These are phyloP conservation scores for Hedya salicella DNA, from an alignment of 2,888 invertebrate genomes.

Conservation along the genomic window DNA sequence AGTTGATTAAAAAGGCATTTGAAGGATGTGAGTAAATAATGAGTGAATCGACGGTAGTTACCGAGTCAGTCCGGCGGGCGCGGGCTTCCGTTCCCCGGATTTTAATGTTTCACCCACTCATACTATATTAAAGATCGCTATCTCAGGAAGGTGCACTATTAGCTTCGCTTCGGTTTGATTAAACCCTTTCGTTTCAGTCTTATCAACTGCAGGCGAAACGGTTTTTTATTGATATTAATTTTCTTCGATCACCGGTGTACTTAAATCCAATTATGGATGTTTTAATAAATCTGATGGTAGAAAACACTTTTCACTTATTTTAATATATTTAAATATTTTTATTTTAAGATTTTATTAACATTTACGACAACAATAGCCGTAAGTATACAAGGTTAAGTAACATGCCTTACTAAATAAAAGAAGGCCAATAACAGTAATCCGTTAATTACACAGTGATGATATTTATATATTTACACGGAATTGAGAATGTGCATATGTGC, in stretches of 20 bases:
- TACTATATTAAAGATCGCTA: conserved; percentile 82
- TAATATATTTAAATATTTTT: background rate
- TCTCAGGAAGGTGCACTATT: conserved; percentile 80
- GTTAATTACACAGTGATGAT: no score
- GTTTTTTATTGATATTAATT: conserved; percentile 43
- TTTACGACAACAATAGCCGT: no score
- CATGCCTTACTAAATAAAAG: no score
- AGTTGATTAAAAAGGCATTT: background rate
- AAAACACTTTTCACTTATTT: background rate
- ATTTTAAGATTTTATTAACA: no score
- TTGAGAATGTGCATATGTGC: no score
- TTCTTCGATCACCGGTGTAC: conserved; percentile 7
- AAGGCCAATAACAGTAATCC: no score
- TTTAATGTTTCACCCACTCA: conserved; percentile 79
- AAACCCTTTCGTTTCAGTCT: conserved; percentile 66
- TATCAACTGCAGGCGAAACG: conserved; percentile 39
- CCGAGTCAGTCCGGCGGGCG: conserved; percentile 60
- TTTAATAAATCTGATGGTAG: background rate
- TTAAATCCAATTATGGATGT: background rate
- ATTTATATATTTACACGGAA: no score
- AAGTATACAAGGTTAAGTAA: no score
- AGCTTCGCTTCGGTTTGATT: conserved; percentile 79
- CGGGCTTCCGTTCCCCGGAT: conserved; percentile 72
- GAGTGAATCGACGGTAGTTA: conserved; percentile 39
- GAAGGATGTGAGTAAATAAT: conserved; percentile 21